Evolutionary conservation across 2,888 invertebrate genomes (phyloP).

Genomic region (Drosophila leonis): DNA sequence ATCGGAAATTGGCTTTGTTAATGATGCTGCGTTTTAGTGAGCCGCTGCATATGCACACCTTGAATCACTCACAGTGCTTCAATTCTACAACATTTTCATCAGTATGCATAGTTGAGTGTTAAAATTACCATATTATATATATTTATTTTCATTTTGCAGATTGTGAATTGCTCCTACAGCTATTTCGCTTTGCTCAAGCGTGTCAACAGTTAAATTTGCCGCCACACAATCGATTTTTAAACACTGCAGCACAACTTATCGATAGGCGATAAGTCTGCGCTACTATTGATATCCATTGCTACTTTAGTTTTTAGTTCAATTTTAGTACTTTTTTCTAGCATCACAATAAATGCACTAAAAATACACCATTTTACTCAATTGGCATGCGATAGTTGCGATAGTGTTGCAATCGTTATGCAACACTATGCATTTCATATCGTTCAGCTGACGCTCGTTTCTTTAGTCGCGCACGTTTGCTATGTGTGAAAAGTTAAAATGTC

Average conservation of each 20-base stretch:
- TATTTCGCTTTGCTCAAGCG: slow-evolving; percentile 78
- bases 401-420: slow-evolving; percentile 5
- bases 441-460: slow-evolving; percentile 45
- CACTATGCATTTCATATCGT: slow-evolving; percentile 49
- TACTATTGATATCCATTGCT: not conserved
- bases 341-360: slow-evolving; percentile 17
- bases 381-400: not conserved
- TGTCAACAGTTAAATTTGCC: slow-evolving; percentile 66
- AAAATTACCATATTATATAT: not conserved
- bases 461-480: slow-evolving; percentile 25
- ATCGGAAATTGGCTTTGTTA: slow-evolving; percentile 46
- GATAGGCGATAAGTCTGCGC: slow-evolving; percentile 12
- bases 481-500: slow-evolving; percentile 77
- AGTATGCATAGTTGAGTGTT: slow-evolving; percentile 49
- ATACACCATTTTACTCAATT: not conserved
- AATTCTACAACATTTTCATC: slow-evolving; percentile 77
- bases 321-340: not conserved
- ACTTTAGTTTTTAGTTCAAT: not conserved
- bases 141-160: slow-evolving; percentile 56
- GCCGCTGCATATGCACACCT: slow-evolving; percentile 59
- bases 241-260: slow-evolving; percentile 15
- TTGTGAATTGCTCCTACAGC: slow-evolving; percentile 79
- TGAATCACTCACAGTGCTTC: slow-evolving; percentile 74
- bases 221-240: not conserved
- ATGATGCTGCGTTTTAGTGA: slow-evolving; percentile 37